Evolutionary conservation across 2,888 invertebrate species (phyloP).

Genomic region (Patella depressa): DNA sequence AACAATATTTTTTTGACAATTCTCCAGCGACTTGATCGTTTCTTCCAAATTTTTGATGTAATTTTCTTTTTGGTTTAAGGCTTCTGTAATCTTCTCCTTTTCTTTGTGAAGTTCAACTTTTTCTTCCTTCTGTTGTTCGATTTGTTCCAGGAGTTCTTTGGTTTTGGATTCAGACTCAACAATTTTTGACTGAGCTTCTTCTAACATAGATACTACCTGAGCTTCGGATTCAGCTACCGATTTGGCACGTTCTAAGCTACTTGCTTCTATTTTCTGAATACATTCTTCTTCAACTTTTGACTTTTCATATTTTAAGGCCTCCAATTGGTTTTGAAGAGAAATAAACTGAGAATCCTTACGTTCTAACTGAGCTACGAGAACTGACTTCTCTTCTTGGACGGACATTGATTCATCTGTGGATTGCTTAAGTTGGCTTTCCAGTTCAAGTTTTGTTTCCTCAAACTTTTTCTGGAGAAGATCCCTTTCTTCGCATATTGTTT

Average conservation of each 20-base stretch:
- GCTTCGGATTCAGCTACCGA: slow-evolving; percentile 25
- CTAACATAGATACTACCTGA: slow-evolving; percentile 21
- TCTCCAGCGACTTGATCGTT: slow-evolving; percentile 28
- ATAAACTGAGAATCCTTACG: slow-evolving; percentile 36
- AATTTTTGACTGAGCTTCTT: slow-evolving; percentile 21
- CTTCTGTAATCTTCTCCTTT: slow-evolving; percentile 11
- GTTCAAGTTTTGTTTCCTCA: slow-evolving; percentile 15
- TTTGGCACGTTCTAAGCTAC: slow-evolving; percentile 35
- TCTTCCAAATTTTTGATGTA: slow-evolving; percentile 26
- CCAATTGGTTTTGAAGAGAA: slow-evolving; percentile 31
- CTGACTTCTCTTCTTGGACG: slow-evolving; percentile 30
- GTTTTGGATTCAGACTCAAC: slow-evolving; percentile 17
- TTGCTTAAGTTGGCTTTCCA: slow-evolving; percentile 18
- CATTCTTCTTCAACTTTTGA: slow-evolving; percentile 35
- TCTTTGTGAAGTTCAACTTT: slow-evolving; percentile 17
- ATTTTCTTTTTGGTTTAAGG: slow-evolving; percentile 24
- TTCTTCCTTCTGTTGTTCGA: slow-evolving; percentile 23
- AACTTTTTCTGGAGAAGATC: slow-evolving; percentile 19
- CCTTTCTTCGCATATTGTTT: slow-evolving; percentile 18
- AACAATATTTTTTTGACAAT: slow-evolving; percentile 36
- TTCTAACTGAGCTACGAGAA: slow-evolving; percentile 38
- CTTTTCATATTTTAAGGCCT: slow-evolving; percentile 35
- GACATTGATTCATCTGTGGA: slow-evolving; percentile 17
- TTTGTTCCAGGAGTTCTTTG: slow-evolving; percentile 20
- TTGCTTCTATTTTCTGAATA: slow-evolving; percentile 35